Evolutionary conservation across 2,888 invertebrate genomes (phyloP).

Genomic region (Orthosia cruda): DNA sequence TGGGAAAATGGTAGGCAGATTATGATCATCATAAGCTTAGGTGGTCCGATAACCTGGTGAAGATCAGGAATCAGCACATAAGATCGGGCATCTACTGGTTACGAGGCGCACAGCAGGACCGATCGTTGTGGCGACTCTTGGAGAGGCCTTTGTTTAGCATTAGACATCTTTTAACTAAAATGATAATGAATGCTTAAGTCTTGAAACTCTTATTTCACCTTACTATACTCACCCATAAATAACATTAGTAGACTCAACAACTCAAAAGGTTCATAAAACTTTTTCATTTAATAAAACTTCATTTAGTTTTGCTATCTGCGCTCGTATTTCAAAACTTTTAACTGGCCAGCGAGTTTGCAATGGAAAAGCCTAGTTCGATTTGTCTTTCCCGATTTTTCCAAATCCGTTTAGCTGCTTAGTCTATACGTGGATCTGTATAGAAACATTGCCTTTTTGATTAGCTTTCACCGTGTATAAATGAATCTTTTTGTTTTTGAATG

Average conservation of each 20-base stretch:
- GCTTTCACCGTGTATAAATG: slow-evolving; percentile 25
- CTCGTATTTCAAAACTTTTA: slow-evolving; percentile 57
- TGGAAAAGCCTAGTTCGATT: slow-evolving; percentile 62
- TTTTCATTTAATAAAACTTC: slow-evolving; percentile 52
- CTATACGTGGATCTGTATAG: slow-evolving; percentile 18
- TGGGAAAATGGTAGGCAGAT: too few species aligned
- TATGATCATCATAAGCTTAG: not conserved
- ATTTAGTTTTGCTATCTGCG: slow-evolving; percentile 49
- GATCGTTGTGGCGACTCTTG: too few species aligned
- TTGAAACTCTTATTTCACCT: too few species aligned
- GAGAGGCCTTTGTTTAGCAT: too few species aligned
- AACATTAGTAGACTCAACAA: slow-evolving; percentile 6
- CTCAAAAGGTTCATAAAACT: slow-evolving; percentile 17
- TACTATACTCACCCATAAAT: not conserved
- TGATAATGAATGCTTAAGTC: too few species aligned
- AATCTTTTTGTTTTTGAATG: slow-evolving; percentile 7
- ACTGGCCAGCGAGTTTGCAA: slow-evolving; percentile 44
- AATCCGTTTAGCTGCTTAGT: slow-evolving; percentile 59
- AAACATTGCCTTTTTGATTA: slow-evolving; percentile 39
- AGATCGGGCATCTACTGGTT: not conserved
- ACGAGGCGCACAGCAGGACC: too few species aligned
- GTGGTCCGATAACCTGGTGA: not conserved
- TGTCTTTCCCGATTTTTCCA: slow-evolving; percentile 54
- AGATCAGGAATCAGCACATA: too few species aligned
- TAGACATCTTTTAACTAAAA: too few species aligned